These are phyloP conservation scores for Rhizoglyphus robini DNA, from an alignment of 1,140 invertebrate species.

Conservation along the genomic window DNA sequence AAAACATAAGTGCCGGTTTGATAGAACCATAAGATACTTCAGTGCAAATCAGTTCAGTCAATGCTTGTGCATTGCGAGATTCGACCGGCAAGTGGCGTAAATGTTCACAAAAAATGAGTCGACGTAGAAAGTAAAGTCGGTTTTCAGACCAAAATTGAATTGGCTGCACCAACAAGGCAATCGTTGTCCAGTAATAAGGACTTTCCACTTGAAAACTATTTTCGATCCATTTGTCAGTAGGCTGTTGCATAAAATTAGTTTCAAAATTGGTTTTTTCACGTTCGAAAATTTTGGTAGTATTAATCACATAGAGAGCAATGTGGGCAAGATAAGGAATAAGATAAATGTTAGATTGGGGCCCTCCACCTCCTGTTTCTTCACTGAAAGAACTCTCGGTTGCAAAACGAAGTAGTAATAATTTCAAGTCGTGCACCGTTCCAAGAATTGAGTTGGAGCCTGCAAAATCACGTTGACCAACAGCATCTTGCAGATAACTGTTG, in stretches of 20 bases:
- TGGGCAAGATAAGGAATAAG: conserved; percentile 85
- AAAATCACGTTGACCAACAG: conserved; percentile 51
- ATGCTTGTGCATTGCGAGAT: conserved; percentile 24
- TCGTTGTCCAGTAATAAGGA: conserved; percentile 64
- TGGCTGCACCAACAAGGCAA: conserved; percentile 62
- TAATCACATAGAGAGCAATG: conserved; percentile 86
- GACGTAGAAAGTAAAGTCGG: conserved; percentile 54
- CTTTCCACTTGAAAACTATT: conserved; percentile 75
- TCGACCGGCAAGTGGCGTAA: conserved; percentile 39
- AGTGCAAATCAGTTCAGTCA: conserved; percentile 29
- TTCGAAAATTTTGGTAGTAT: conserved; percentile 59
- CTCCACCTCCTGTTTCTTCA: conserved; percentile 89
- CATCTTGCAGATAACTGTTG: conserved; percentile 36
- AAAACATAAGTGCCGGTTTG: conserved; percentile 70
- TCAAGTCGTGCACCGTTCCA: conserved; percentile 83
- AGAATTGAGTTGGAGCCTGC: conserved; percentile 44
- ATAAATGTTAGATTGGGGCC: conserved; percentile 92
- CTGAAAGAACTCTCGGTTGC: conserved; percentile 88
- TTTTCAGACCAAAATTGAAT: conserved; percentile 50
- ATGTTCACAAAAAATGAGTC: conserved; percentile 63
- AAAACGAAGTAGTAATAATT: conserved; percentile 74
- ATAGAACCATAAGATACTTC: conserved; percentile 63
- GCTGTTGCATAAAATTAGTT: conserved; percentile 48
- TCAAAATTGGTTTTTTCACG: conserved; percentile 55
- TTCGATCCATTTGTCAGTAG: conserved; percentile 49